Evolutionary conservation across 2,113 vertebrate genomes (phyloP).

Genomic region (Grantiella picta): DNA sequence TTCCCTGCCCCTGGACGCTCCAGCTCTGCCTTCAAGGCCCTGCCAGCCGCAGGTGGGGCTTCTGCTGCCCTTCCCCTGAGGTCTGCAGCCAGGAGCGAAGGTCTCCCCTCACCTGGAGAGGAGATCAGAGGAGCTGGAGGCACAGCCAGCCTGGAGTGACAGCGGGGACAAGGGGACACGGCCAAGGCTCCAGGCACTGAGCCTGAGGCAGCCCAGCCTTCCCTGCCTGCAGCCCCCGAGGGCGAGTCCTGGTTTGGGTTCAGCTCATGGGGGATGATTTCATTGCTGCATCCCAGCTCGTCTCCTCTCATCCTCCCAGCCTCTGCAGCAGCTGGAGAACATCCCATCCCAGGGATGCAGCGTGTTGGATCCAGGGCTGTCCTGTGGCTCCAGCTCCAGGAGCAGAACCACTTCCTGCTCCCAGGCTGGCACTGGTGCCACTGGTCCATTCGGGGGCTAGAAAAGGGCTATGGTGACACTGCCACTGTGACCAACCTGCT

Average conservation of each 20-base stretch:
- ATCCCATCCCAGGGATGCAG: background rate
- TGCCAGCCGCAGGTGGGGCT: background rate
- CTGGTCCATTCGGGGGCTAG: background rate
- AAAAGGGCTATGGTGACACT: background rate
- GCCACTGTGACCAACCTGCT: fast-evolving
- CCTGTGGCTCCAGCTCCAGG: fast-evolving
- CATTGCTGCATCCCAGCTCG: fast-evolving
- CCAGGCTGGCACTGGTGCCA: background rate
- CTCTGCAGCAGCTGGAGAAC: background rate
- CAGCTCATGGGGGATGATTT: background rate
- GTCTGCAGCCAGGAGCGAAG: background rate
- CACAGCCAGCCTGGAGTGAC: background rate
- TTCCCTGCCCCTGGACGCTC: fast-evolving
- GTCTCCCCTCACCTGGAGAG: background rate
- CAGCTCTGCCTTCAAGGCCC: background rate
- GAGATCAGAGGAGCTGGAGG: background rate
- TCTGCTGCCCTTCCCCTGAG: background rate
- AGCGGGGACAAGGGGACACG: background rate
- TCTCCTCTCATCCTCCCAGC: too few species aligned
- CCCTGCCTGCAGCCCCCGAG: background rate
- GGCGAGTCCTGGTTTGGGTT: background rate
- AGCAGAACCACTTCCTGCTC: background rate
- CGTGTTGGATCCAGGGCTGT: background rate
- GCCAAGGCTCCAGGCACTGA: background rate
- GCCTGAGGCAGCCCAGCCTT: background rate